Evolutionary conservation across 2,797 vertebrate species (phyloP), one percentile per base, ranked within the genome.

Genomic region (Octomys mimax): DNA sequence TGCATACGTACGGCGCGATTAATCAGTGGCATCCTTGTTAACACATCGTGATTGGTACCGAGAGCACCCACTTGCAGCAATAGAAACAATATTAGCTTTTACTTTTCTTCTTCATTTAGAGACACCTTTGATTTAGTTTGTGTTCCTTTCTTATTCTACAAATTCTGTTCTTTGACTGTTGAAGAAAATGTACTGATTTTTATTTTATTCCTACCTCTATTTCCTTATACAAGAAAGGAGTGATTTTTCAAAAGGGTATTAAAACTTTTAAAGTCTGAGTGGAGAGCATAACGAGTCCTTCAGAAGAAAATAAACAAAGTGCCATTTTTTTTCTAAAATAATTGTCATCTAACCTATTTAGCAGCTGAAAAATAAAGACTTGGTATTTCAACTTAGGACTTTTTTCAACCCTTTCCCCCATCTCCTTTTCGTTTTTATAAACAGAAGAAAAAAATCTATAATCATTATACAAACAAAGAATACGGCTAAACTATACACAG

Each of bases 401-500:
- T 87, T 80, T 85, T 84, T 93, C 79, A 18, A 95, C 39, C 80
- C 84, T 89, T 86, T 86, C 66, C 59, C 68, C 88, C 92, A 93
- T 92, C 75, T 93, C 86, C 79, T 90, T 96, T 97, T 95, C 95
- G 94, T 96, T 86, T 97, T 89, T 96, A 91, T 97, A 97, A 97
- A 97, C 96, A 95, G 90, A 91, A 95, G 92, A 92, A 95, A 92
- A 95, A 77, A 96, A 68, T 86, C 70, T 96, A 82, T 93, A 95
- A 96, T 98, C 96, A 91, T 95, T 95, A 91, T 57, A 95, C 92
- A 97, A 98, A 96, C 94, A 98, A 97, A 96, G 97, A 95, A 85
- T 77, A 93, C 46, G 87, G 95, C 88, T 96, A 89, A 96, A 95
- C 91, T 94, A 79, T 71, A 97, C 61, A 91, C 83, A 92, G 91